Evolutionary conservation across 2,888 invertebrate genomes (phyloP).

Genomic region (Sminthurinus aureus): DNA sequence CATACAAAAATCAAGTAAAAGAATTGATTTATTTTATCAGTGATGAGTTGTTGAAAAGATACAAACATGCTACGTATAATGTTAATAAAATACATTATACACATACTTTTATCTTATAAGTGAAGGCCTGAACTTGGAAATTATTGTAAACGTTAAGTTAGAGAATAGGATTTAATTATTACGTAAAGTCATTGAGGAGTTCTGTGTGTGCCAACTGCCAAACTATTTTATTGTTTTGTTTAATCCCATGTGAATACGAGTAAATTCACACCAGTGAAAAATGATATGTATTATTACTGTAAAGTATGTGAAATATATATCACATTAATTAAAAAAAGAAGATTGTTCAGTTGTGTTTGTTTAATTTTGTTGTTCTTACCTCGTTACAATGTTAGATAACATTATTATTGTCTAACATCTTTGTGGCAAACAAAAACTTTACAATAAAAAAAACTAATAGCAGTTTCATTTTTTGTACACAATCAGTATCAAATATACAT

Average conservation of each 20-base stretch:
- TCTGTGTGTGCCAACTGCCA: neutral
- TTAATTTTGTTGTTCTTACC: neutral
- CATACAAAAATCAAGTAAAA: no score
- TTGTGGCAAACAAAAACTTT: no score
- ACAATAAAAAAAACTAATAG: no score
- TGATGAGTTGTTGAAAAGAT: neutral
- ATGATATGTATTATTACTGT: neutral
- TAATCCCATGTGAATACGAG: neutral
- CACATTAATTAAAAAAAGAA: neutral
- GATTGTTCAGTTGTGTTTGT: neutral
- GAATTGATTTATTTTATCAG: neutral
- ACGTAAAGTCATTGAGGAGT: no score
- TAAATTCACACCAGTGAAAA: neutral
- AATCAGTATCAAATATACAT: no score
- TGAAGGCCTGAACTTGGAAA: neutral
- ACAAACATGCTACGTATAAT: neutral
- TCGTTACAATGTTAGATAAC: neutral
- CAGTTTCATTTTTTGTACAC: no score
- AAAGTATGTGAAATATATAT: neutral
- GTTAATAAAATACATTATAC: neutral
- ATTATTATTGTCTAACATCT: no score
- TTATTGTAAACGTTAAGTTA: neutral
- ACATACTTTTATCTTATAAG: neutral
- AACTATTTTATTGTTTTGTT: constrained; percentile 13
- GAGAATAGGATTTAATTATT: no score